Evolutionary conservation across 2,888 invertebrate species (phyloP), one percentile per base, ranked within the genome.

Genomic region (Scaptodrosophila latifasciaeformis): DNA sequence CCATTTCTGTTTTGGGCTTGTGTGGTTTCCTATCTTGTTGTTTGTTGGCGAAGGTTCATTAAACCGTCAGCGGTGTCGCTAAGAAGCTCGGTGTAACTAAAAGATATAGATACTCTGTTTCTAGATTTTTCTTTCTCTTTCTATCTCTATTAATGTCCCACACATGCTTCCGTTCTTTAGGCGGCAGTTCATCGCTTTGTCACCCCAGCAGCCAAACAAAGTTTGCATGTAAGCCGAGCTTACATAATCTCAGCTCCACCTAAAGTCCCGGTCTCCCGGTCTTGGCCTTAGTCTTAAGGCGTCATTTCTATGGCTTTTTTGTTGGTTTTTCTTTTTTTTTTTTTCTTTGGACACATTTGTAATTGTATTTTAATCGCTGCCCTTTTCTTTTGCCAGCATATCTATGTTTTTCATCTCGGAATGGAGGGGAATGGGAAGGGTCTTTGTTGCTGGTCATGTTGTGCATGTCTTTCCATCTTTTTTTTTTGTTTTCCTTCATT

Each of bases 31-130:
- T 48, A 51, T 60, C 58, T 47, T 54, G 50, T 54, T 60, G 59
- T 45, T 51, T 50, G 46, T 57, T 39, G 40, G 55, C 54, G n/a
- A 66, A 62, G 70, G 82, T 82, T 82, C 82, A 82, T 82, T 82
- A 82, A 82, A 82, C 82, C 70, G 49, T 61, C 66, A 60, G 62
- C 62, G 62, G 57, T 63, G 59, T 67, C 54, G 40, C 57, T 55
- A 54, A 61, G 69, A 54, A 56, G 37, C 50, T 34, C 50, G 62
- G 58, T 70, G 67, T 67, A 61, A 62, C 72, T 60, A 76, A 64
- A 53, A 58, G 56, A 18, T 46, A 39, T 44, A 48, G 24, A 31
- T 42, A 21, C 9, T 35, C 27, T 47, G n/a, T n/a, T n/a, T n/a
- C n/a, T n/a, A n/a, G n/a, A n/a, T n/a, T n/a, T n/a, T n/a, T n/a